Evolutionary conservation across 1,140 invertebrate species (phyloP).

Genomic region (Drosophila busckii): DNA sequence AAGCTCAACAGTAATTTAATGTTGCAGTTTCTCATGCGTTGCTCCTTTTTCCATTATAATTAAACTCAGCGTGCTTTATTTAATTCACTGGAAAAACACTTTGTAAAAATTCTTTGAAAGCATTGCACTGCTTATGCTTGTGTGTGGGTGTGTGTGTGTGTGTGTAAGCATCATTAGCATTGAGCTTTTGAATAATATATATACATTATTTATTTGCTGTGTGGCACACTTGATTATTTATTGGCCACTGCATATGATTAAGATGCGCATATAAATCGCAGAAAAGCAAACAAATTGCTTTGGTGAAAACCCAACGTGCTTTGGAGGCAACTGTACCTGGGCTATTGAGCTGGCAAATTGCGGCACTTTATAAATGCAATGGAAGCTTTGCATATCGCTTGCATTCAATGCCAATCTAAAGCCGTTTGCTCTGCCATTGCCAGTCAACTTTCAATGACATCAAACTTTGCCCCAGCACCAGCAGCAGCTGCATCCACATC

Average conservation of each 20-base stretch:
- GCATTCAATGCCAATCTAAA: constrained; percentile 6
- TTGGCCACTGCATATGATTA: neutral
- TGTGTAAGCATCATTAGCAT: constrained; percentile 37
- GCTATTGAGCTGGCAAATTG: constrained; percentile 56
- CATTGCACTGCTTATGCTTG: constrained; percentile 5
- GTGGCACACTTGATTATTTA: constrained; percentile 33
- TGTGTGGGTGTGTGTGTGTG: neutral
- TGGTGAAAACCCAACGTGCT: constrained; percentile 1
- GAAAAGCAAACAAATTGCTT: neutral
- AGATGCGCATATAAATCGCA: neutral
- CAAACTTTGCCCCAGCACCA: constrained; percentile 50
- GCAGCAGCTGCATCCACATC: neutral
- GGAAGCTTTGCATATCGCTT: neutral
- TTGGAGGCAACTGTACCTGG: constrained; percentile 6
- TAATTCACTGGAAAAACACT: too few species aligned
- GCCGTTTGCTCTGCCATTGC: constrained; percentile 18
- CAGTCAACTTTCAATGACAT: constrained; percentile 68
- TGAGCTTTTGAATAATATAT: constrained; percentile 37
- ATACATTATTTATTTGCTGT: constrained; percentile 29
- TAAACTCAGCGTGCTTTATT: too few species aligned
- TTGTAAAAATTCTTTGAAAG: too few species aligned
- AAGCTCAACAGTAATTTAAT: too few species aligned
- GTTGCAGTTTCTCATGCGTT: too few species aligned
- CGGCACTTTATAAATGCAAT: constrained; percentile 33
- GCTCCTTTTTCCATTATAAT: too few species aligned